These are phyloP conservation scores for Hippocampus comes DNA, from an alignment of 2,113 vertebrate species.

Conservation along the genomic window DNA sequence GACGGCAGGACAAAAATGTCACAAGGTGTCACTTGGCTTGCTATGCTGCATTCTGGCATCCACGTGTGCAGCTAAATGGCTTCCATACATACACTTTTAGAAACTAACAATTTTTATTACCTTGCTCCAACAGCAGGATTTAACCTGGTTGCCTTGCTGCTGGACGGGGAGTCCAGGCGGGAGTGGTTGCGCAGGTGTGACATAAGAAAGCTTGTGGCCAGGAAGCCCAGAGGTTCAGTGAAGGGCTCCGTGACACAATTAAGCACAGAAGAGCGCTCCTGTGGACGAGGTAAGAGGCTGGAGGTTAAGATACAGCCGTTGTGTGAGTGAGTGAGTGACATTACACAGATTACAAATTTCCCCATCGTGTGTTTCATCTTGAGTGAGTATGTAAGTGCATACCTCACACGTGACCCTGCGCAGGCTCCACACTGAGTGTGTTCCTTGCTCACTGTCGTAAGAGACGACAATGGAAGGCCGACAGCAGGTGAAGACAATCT, in stretches of 20 bases:
- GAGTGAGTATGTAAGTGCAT: background rate
- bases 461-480: slow-evolving; percentile 90
- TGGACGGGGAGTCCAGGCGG: slow-evolving; percentile 82
- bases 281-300: background rate
- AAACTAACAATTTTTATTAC: slow-evolving; percentile 13
- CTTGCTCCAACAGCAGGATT: slow-evolving; percentile 36
- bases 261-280: slow-evolving; percentile 87
- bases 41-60: background rate
- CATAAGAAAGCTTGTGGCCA: slow-evolving; percentile 79
- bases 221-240: slow-evolving; percentile 74
- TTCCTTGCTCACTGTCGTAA: slow-evolving; percentile 84
- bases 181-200: slow-evolving; percentile 84
- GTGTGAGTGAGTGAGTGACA: slow-evolving; percentile 1
- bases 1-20: background rate
- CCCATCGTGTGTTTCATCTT: background rate
- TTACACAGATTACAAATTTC: background rate
- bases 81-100: background rate
- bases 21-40: background rate
- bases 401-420: slow-evolving; percentile 89
- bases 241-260: slow-evolving; percentile 77
- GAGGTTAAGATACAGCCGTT: no score
- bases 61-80: background rate
- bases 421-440: slow-evolving; percentile 86
- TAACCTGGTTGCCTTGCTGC: slow-evolving; percentile 25
- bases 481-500: slow-evolving; percentile 83